Percentiles rank a stretch among this genome's conserved stretches.
phyloP scores from a whole-genome alignment of 2,888 invertebrate species.

The Thyatira batis region DNA sequence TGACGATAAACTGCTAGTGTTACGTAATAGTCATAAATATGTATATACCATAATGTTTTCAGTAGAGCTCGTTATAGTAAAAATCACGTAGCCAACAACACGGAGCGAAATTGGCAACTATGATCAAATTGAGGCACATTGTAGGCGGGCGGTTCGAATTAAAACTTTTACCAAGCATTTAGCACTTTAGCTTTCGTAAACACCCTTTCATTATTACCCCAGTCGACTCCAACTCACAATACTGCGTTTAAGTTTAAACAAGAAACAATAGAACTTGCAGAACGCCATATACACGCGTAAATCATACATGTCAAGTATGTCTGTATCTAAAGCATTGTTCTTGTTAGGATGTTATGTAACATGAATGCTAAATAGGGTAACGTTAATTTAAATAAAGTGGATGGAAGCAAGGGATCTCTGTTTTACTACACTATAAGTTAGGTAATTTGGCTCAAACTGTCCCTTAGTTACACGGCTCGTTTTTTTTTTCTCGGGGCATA shows the following conservation, averaged over 20 bases:
- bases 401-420: background rate
- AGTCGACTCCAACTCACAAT: background rate
- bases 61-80: background rate
- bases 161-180: background rate
- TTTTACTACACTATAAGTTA: constrained; percentile 4
- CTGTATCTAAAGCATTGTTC: constrained; percentile 31
- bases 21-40: background rate
- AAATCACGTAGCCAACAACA: background rate
- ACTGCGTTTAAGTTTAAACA: constrained; percentile 17
- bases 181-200: constrained; percentile 2
- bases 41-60: background rate
- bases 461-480: background rate
- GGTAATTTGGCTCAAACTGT: constrained; percentile 2
- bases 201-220: background rate
- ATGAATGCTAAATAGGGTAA: constrained; percentile 26
- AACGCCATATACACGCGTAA: constrained; percentile 12
- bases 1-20: background rate
- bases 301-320: constrained; percentile 9
- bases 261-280: constrained; percentile 22
- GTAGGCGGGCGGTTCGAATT: background rate
- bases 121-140: background rate
- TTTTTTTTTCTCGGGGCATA: constrained; percentile 1
- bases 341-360: constrained; percentile 26
- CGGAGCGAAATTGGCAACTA: too few species aligned
- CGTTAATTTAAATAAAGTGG: constrained; percentile 19